Evolutionary conservation across 2,888 invertebrate genomes (phyloP).

Genomic region (Nudaria mundana): DNA sequence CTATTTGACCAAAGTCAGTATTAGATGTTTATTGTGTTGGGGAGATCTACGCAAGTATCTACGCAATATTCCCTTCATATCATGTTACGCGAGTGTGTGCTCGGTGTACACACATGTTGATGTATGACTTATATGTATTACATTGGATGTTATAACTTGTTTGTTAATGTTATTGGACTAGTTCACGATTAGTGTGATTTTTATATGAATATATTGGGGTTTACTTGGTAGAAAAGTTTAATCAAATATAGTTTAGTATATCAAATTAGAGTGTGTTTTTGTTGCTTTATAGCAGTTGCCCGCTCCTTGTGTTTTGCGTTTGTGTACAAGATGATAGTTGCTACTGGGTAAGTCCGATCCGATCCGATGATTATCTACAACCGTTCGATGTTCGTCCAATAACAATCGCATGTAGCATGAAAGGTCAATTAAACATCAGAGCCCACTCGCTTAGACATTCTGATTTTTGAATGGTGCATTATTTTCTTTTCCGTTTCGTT

Average conservation of each 20-base stretch:
- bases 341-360: slow-evolving; percentile 63
- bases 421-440: slow-evolving; percentile 29
- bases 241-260: slow-evolving; percentile 74
- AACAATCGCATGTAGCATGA: slow-evolving; percentile 67
- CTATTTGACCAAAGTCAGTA: slow-evolving; percentile 82
- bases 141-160: slow-evolving; percentile 69
- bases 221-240: slow-evolving; percentile 79
- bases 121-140: slow-evolving; percentile 58
- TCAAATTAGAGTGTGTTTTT: slow-evolving; percentile 52
- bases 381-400: slow-evolving; percentile 26
- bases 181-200: slow-evolving; percentile 77
- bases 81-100: slow-evolving; percentile 55
- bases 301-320: slow-evolving; percentile 22
- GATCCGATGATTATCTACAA: slow-evolving; percentile 30
- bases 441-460: slow-evolving; percentile 49
- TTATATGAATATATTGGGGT: slow-evolving; percentile 82
- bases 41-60: slow-evolving; percentile 61
- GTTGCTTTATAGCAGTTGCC: slow-evolving; percentile 36
- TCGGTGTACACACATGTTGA: slow-evolving; percentile 63
- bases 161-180: slow-evolving; percentile 79
- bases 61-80: slow-evolving; percentile 72
- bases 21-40: slow-evolving; percentile 74
- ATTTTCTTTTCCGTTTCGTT: slow-evolving; percentile 65
- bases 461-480: slow-evolving; percentile 53
- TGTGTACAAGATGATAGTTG: slow-evolving; percentile 23